A percentile compares a stretch with the other conserved stretches of the same genome.
Evolutionary conservation across 2,888 invertebrate genomes (phyloP).

Genomic region (Chloroclysta siterata): DNA sequence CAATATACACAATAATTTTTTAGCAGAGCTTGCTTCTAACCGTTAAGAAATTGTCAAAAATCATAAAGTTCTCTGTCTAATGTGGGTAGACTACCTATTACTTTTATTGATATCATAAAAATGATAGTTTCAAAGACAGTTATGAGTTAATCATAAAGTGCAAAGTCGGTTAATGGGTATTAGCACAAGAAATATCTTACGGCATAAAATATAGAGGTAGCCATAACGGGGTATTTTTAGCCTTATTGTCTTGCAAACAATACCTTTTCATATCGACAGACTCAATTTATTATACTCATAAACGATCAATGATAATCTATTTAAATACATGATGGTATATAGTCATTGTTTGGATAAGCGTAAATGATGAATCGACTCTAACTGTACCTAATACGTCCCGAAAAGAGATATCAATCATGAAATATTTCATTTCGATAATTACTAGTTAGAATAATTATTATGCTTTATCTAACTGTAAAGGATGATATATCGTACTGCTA

Average conservation of each 20-base stretch:
- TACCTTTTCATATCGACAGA: conserved; percentile 25
- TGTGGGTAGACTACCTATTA: not conserved
- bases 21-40: not conserved
- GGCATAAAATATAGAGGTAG: not conserved
- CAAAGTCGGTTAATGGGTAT: not conserved
- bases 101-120: not conserved
- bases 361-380: conserved; percentile 37
- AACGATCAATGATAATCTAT: conserved; percentile 22
- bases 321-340: conserved; percentile 12
- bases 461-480: conserved; percentile 34
- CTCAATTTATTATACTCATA: not conserved
- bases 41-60: not conserved
- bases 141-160: conserved; percentile 1
- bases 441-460: conserved; percentile 39
- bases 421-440: conserved; percentile 46
- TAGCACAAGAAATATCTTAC: not conserved
- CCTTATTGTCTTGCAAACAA: conserved; percentile 16
- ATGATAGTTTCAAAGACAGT: conserved; percentile 1
- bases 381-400: conserved; percentile 50
- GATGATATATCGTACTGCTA: conserved; percentile 36
- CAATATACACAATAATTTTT: no score
- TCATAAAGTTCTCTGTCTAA: not conserved
- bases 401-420: conserved; percentile 56
- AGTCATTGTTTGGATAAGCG: conserved; percentile 34
- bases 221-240: conserved; percentile 20